Percentiles rank a stretch among this genome's conserved stretches.
These are phyloP conservation scores for Tipula confusa DNA, from an alignment of 2,888 invertebrate genomes.

Conservation along the genomic window DNA sequence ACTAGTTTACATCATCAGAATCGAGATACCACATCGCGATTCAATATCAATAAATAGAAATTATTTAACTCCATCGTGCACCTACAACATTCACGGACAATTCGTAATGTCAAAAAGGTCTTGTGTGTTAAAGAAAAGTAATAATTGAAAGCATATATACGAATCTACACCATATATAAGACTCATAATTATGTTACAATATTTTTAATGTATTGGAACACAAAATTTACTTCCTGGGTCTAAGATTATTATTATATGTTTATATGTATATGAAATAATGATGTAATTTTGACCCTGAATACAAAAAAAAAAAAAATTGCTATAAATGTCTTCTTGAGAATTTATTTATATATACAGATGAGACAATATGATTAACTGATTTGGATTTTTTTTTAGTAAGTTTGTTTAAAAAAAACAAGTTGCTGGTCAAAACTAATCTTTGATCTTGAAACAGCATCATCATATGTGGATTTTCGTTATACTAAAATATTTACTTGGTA, in stretches of 20 bases:
- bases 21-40: too few relatives aligned
- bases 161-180: background rate
- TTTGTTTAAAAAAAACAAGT: background rate
- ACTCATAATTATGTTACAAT: background rate
- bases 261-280: background rate
- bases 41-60: too few relatives aligned
- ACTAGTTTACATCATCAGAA: background rate
- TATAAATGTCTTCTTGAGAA: background rate
- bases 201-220: background rate
- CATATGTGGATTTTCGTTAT: background rate
- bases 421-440: background rate
- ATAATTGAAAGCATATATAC: too few relatives aligned
- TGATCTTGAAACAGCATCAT: background rate
- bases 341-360: background rate
- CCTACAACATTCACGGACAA: too few relatives aligned
- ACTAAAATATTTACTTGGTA: background rate
- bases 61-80: too few relatives aligned
- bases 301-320: background rate
- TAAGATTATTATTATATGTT: too few relatives aligned
- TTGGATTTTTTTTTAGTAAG: background rate
- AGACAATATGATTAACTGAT: background rate
- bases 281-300: background rate
- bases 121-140: background rate
- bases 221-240: background rate
- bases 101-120: too few relatives aligned